A percentile compares a stretch with the other conserved stretches of the same genome.
Evolutionary conservation across 2,888 invertebrate species (phyloP).

Genomic region (Trichogramma evanescens): DNA sequence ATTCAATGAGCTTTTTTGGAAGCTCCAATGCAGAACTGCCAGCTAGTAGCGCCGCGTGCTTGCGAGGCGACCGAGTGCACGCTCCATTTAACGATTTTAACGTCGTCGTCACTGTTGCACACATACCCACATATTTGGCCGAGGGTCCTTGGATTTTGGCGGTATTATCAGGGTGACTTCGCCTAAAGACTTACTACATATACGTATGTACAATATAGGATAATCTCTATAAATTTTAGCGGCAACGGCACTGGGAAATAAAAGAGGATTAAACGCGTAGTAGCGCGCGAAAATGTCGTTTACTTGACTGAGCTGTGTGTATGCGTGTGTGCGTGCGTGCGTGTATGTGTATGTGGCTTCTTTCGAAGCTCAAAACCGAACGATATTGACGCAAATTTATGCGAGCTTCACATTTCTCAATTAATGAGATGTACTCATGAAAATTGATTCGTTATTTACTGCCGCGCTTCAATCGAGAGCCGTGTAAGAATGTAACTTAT

Average conservation of each 20-base stretch:
- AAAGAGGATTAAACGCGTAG: not conserved
- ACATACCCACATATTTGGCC: too few relatives aligned
- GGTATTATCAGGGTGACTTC: too few relatives aligned
- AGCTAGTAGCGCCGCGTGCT: not conserved
- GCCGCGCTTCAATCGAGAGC: too few relatives aligned
- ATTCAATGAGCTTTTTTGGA: slow-evolving; percentile 8
- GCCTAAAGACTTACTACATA: too few relatives aligned
- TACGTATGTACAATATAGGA: too few relatives aligned
- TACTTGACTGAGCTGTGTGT: not conserved
- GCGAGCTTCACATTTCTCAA: not conserved
- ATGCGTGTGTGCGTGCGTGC: not conserved
- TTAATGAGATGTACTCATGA: not conserved
- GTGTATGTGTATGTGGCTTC: not conserved
- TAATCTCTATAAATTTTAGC: too few relatives aligned
- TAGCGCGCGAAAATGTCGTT: not conserved
- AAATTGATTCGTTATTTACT: not conserved
- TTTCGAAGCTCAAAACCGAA: not conserved
- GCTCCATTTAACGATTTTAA: slow-evolving; percentile 15
- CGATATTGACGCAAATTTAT: not conserved
- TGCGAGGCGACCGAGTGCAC: not conserved
- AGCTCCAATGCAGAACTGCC: not conserved
- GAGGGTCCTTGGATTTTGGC: too few relatives aligned
- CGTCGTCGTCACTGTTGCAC: not conserved
- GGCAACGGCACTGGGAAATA: not conserved
- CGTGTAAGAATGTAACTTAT: too few relatives aligned